Evolutionary conservation across 1,140 invertebrate species (phyloP), one percentile per base, ranked within the genome.

Genomic region (Drosophila nigrodunni): DNA sequence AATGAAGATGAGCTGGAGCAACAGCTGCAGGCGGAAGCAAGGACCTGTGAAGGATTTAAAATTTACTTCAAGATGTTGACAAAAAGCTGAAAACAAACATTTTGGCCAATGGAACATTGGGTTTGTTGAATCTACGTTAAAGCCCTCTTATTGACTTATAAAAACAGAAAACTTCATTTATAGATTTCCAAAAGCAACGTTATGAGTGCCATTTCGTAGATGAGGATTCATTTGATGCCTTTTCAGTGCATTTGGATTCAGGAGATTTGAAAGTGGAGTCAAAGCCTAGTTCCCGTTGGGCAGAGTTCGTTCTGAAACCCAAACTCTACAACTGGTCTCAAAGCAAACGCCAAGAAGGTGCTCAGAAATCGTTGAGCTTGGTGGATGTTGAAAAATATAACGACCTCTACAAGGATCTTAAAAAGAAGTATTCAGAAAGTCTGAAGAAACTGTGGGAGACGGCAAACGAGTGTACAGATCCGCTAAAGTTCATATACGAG

Each of bases 401-500:
- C 82, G 70, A 90, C 39, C 93, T 96, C 30, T 98, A 98, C 92
- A 95, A 95, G 78, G 69, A 94, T 18, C 91, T 98, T 9, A 98
- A 98, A 92, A 78, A 93, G 1, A 97, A 96, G 91, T 97, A 98
- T 94, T 96, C 95, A 3, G 92, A 93, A 72, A 92, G 95, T 37
- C 94, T 98, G 81, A 94, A 96, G 3, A 21, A 80, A 18, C 74
- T 78, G 13, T 92, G 91, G 91, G 60, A 78, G 41, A 97, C 98
- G 92, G 96, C 94, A 77, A 99, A 91, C 15, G 97, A 99, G 93
- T 96, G 94, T 76, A 99, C 98, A 39, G 97, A 99, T 93, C 97
- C 98, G 10, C 90, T 95, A 43, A 99, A 99, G 93, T 99, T 97
- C 94, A 97, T 99, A 6, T 98, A 97, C 94, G 98, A 99, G 94